Base-by-base conservation (phyloP, 64 coral and sea anemone species). In the Porites lutea region DNA sequence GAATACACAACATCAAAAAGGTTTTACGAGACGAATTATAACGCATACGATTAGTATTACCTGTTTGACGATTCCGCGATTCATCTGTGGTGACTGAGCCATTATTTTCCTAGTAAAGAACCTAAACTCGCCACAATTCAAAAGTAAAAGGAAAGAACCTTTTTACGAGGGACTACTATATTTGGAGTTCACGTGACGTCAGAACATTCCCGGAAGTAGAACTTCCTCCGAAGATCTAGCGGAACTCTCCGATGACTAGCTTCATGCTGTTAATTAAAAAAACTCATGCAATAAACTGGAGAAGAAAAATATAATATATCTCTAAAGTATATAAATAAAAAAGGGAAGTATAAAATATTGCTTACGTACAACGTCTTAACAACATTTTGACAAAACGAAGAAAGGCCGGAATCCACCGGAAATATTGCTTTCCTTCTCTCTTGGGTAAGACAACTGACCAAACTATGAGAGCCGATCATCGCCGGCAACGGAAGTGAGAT, bases 1-100 rank as follows among this genome's bases (percentile, higher is more conserved):
- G 4, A 19, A 23, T 13, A 10, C 44, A 75, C 5, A 4, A 13
- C 52, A 58, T 75, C 48, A 6, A 16, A 55, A 20, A 59, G 8
- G 60, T 8, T 59, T 65, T 59, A 2, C 4, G 16, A 37, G 49
- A 46, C 74, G 50, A n/a, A 19, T 37, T 48, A 63, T 6, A 81
- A 45, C 4, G 71, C 13, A 14, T 64, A 54, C 21, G 23, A 15
- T 47, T 11, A 16, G n/a, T 27, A 63, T 91, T 77, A 97, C 95
- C 92, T 97, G 95, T 90, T 97, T 97, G 15, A 97, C 88, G 37
- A 97, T 94, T 88, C 95, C 95, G 79, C 93, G 92, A 78, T 91
- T 97, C 92, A 97, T 94, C 65, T 93, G 92, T 82, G 88, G 81
- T 82, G 95, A 27, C 52, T 97, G 92, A 78, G 92, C 83, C 95